Base-by-base conservation (phyloP, 2,797 vertebrate species). In the Hozukius guyotensis region DNA sequence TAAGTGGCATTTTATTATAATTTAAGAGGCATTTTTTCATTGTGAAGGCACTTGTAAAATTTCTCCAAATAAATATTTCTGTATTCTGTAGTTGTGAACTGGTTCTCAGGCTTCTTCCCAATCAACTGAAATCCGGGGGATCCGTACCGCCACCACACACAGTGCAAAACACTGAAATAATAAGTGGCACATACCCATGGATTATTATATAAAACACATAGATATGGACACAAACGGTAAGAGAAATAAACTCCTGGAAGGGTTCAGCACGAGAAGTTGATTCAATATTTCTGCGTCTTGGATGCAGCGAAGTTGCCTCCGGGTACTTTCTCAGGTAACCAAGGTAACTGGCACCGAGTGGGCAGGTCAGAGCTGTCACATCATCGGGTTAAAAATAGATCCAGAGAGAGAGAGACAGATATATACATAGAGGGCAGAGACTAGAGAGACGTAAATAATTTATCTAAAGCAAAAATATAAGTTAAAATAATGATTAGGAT, bases 251-350 rank as follows among this genome's bases (percentile, higher is more conserved):
- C 31, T 76, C 29, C 12, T 13, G 5, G 67, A 59, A 46, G 8
- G n/a, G 18, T 75, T 85, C 27, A 68, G 31, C 38, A 32, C 34
- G 36, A 68, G 7, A 72, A 67, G 53, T 63, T 62, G 29, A 72
- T 70, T 77, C 61, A 46, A 53, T 65, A 36, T 78, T 61, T 87
- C 27, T 78, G 25, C 59, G 72, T 70, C 81, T 85, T 78, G 64
- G 72, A 76, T 84, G 88, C 77, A 68, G 66, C 68, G 32, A 86
- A 83, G 83, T 87, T 83, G 77, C 74, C 80, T 83, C 72, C 16
- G 10, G 68, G 70, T 81, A 77, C 72, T 82, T 91, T 89, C 74
- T 80, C 74, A 89, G 86, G 93, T 93, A 93, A 94, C 94, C 94
- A 93, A 86, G 93, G 93, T 93, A 93, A 93, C 93, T 85, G 83